phyloP scores from a whole-genome alignment of 2,888 invertebrate genomes.

The Leptinotarsa haldemani region DNA sequence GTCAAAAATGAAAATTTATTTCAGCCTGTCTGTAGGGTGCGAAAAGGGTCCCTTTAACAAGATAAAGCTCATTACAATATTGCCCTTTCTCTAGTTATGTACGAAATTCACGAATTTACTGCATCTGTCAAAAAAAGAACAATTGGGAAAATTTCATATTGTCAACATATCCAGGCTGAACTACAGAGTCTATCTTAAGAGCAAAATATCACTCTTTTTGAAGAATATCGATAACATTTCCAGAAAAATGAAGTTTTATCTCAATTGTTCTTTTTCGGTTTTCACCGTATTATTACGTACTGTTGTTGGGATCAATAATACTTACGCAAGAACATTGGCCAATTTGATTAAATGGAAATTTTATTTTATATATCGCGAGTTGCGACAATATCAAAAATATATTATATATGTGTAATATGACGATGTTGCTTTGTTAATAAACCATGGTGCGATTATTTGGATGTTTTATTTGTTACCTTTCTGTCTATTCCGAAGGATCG shows the following conservation, averaged over 20 bases:
- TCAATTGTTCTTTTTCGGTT: background rate
- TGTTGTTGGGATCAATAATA: constrained; percentile 56
- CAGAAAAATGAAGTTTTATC: background rate
- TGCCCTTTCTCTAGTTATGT: too few species aligned
- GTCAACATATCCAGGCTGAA: too few species aligned
- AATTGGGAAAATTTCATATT: too few species aligned
- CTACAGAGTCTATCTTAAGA: too few species aligned
- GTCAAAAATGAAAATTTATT: too few species aligned
- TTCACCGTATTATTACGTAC: constrained; percentile 6
- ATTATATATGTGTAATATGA: constrained; percentile 54
- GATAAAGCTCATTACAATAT: too few species aligned
- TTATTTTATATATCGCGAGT: constrained; percentile 55
- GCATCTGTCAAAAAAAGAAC: too few species aligned
- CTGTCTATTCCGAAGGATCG: background rate
- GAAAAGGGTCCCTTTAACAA: too few species aligned
- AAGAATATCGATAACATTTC: too few species aligned
- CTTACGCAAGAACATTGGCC: constrained; percentile 37
- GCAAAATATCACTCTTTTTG: too few species aligned
- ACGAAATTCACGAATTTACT: too few species aligned
- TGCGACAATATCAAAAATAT: constrained; percentile 45
- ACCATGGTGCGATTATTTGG: constrained; percentile 49
- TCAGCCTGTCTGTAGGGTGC: too few species aligned
- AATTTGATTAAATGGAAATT: constrained; percentile 51
- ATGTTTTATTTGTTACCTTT: constrained; percentile 1
- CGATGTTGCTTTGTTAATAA: constrained; percentile 59